Percentiles rank a stretch among this genome's conserved stretches.
Conservation (phyloP, 2,888 invertebrate genomes). For the Chrysolina haemoptera region DNA sequence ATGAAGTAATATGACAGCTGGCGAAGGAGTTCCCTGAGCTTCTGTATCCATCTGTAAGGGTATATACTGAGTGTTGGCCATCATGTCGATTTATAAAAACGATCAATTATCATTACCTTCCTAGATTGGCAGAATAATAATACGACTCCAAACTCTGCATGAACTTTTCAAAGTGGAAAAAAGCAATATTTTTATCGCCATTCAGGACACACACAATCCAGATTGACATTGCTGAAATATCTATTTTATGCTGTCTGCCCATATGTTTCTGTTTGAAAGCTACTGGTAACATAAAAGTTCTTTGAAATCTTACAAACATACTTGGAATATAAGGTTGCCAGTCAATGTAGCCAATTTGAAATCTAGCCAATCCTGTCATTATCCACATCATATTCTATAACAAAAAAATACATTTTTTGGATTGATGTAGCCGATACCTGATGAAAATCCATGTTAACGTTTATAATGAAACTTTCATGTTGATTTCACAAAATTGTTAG, state of each 20-base stretch:
- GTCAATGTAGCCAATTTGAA: conserved; percentile 87
- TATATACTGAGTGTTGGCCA: background rate
- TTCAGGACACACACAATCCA: conserved; percentile 79
- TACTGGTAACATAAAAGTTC: conserved; percentile 85
- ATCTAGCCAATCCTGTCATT: conserved; percentile 80
- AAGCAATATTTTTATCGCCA: conserved; percentile 76
- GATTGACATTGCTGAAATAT: conserved; percentile 71
- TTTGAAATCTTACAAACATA: conserved; percentile 75
- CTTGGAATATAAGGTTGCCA: conserved; percentile 89
- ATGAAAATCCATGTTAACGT: no score
- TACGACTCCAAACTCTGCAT: conserved; percentile 89
- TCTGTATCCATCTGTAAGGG: conserved; percentile 77
- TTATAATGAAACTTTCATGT: no score
- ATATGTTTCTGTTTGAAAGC: conserved; percentile 79
- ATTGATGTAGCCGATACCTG: no score
- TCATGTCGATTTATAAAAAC: background rate
- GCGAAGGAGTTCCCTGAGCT: conserved; percentile 78
- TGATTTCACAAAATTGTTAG: no score
- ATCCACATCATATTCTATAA: conserved; percentile 80
- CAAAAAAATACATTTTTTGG: conserved; percentile 52
- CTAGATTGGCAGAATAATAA: conserved; percentile 90
- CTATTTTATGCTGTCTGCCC: conserved; percentile 71
- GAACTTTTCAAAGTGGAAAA: conserved; percentile 84
- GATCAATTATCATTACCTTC: conserved; percentile 66
- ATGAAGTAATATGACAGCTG: conserved; percentile 79